Base-by-base conservation (phyloP, 2,888 invertebrate species). In the Phorcus lineatus region DNA sequence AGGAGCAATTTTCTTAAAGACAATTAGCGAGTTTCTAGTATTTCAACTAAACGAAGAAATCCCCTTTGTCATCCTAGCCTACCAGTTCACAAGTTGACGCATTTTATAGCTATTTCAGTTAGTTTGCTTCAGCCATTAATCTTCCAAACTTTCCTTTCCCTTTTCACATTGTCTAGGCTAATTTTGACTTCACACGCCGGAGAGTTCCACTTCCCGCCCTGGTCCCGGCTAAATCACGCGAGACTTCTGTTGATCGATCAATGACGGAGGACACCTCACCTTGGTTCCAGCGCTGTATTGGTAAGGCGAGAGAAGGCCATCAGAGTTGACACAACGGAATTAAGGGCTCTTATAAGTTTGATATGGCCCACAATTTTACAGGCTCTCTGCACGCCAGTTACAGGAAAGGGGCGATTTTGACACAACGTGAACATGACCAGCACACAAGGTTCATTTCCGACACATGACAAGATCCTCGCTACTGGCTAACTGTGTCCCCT, bases 71-170 rank as follows among this genome's bases (percentile, higher is more conserved):
- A 70, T 19, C 36, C 19, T n/a, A 36, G 40, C 36, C 36, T 19
- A n/a, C 31, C 28, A 70, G 70, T 70, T 70, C 70, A 70, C 70
- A 70, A 70, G 70, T 70, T 70, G 70, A 70, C 70, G 70, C 70
- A 70, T 70, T 70, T 70, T 70, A 70, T 70, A 70, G 70, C 70
- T 70, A 70, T 70, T 70, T 70, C 70, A 70, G 70, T 70, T 70
- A 70, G 70, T 70, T 70, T 70, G 70, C 70, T 70, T 70, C 70
- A 31, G 70, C 40, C 70, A 70, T 70, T 70, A 70, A 70, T 70
- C 70, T 70, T 70, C 70, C 31, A 36, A 70, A 70, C 70, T 70
- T 70, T 70, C 70, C 70, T 70, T 70, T 70, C 70, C 70, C 70
- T 70, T 70, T 70, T 70, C 70, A 70, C 70, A 70, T 70, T 70